These are phyloP conservation scores for Sebastes hubbsi DNA, from an alignment of 2,797 vertebrate genomes.

Conservation along the genomic window DNA sequence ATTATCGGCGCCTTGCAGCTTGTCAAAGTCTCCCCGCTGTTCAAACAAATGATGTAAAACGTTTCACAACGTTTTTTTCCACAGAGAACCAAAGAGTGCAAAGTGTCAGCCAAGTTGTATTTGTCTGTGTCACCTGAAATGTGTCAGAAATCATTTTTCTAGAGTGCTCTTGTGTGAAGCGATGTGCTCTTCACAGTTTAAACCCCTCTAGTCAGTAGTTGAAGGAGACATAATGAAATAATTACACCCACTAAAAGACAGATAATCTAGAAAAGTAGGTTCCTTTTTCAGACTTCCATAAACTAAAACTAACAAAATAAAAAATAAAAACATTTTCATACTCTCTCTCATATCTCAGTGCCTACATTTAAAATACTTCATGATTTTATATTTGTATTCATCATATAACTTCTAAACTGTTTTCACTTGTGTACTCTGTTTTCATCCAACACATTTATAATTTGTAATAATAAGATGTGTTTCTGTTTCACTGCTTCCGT, in stretches of 20 bases:
- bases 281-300: background rate
- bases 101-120: slow-evolving; percentile 15
- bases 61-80: background rate
- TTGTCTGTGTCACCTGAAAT: slow-evolving; percentile 18
- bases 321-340: background rate
- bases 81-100: background rate
- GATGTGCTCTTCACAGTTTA: slow-evolving; percentile 17
- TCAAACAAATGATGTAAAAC: slow-evolving; percentile 5
- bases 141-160: slow-evolving; percentile 39
- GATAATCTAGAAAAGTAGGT: background rate
- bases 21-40: slow-evolving; percentile 4
- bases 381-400: background rate
- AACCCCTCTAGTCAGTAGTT: background rate
- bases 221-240: slow-evolving; percentile 6
- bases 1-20: background rate
- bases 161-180: slow-evolving; percentile 16
- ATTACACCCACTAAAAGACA: background rate
- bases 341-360: background rate
- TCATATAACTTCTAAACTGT: background rate
- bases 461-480: background rate
- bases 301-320: background rate
- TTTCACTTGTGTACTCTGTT: background rate
- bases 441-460: background rate
- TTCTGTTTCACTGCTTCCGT: background rate
- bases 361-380: background rate